Base-by-base conservation (phyloP, 37 sponge, comb jelly and placozoan species). In the Hexactinellida sp. region DNA sequence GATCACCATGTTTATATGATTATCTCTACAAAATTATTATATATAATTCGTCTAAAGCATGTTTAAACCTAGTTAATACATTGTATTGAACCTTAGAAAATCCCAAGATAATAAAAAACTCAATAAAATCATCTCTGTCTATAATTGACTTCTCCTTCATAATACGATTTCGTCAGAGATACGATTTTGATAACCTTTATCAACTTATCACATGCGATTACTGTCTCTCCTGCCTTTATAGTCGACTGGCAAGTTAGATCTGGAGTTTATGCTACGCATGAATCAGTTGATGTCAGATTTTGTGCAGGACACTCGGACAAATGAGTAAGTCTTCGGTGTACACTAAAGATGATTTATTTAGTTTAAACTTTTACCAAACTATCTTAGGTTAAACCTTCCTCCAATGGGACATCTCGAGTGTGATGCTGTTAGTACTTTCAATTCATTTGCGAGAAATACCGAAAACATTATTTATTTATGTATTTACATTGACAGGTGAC, bases 251-350 rank as follows among this genome's bases (percentile, higher is more conserved):
- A 7, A n/a, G 16, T 90, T 88, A 36, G 89, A 91, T 54, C 41
- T 93, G 36, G 91, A 93, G 28, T 89, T 91, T 38, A 91, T 93
- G 91, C 51, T 93, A 19, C 39, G 94, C 24, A n/a, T 93, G 30
- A 93, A 93, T 54, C 91, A 91, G 38, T 82, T 93, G 21, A 36
- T 93, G 84, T 84, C 91, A 1, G 90, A 91, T 55, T 91, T 93
- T 85, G 89, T 93, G 35, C 82, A 41, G 24, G 94, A 93, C 76
- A n/a, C 38, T 0, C 51, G 55, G 38, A 85, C 63, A 1, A 89
- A 85, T 7, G 91, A 93, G 94, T 93, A 83, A 88, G 93, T 84
- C 16, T 24, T 34, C n/a, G n/a, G n/a, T n/a, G n/a, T n/a, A 51
- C 38, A 0, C 9, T 13, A 52, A 82, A 30, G 1, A 87, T 39